A percentile compares a stretch with the other conserved stretches of the same genome.
phyloP scores from a whole-genome alignment of 1,140 invertebrate species.

The Onthophagus taurus region DNA sequence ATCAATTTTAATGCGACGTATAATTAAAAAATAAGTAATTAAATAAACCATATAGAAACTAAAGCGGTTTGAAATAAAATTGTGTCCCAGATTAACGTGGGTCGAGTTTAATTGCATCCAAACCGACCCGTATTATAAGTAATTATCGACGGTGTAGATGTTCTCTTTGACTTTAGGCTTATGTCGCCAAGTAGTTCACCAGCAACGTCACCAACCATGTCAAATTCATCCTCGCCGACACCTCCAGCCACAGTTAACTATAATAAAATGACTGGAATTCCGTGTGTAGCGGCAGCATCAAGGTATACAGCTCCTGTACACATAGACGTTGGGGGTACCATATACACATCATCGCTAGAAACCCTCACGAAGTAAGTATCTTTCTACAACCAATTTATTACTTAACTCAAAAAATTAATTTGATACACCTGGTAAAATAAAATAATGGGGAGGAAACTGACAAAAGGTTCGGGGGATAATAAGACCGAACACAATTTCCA shows the following conservation, averaged over 20 bases:
- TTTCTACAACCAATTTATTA: constrained; percentile 4
- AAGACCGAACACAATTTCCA: too few species aligned
- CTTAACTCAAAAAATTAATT: too few species aligned
- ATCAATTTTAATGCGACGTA: not conserved
- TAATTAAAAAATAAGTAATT: not conserved
- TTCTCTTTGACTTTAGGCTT: constrained; percentile 43
- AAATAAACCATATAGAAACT: too few species aligned
- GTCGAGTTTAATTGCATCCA: not conserved
- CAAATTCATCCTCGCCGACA: constrained; percentile 55
- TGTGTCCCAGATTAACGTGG: not conserved
- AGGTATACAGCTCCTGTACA: constrained; percentile 91
- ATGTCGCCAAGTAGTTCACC: constrained; percentile 56
- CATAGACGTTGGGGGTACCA: constrained; percentile 93
- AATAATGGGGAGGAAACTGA: not conserved
- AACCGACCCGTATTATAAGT: too few species aligned
- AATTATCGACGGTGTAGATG: too few species aligned
- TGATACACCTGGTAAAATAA: not conserved
- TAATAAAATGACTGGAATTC: constrained; percentile 74
- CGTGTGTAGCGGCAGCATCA: constrained; percentile 83
- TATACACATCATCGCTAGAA: constrained; percentile 92
- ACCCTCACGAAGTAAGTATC: constrained; percentile 87
- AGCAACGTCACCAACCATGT: constrained; percentile 57
- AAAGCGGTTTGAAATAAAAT: too few species aligned
- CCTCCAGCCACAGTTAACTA: constrained; percentile 43
- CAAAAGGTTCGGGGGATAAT: too few species aligned